phyloP scores from a whole-genome alignment of 1,140 invertebrate species.

The Thaumatotibia leucotreta region DNA sequence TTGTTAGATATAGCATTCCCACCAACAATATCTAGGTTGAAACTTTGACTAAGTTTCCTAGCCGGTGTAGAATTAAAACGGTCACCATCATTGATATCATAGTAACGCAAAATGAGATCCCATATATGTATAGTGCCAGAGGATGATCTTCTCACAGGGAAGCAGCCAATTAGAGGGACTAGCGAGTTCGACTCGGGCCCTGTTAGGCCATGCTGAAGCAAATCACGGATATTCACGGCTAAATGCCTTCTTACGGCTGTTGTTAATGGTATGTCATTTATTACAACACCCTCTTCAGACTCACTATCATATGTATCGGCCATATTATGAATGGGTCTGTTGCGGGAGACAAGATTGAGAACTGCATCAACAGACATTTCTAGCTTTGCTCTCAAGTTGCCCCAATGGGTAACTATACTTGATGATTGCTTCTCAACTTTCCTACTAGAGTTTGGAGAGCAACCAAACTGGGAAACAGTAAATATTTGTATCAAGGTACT shows the following conservation, averaged over 20 bases:
- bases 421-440: constrained; percentile 86
- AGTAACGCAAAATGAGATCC: constrained; percentile 65
- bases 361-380: constrained; percentile 93
- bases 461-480: constrained; percentile 93
- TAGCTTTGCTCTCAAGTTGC: constrained; percentile 93
- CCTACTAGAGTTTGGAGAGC: constrained; percentile 94
- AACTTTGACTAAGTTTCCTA: constrained; percentile 97
- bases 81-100: constrained; percentile 67
- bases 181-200: constrained; percentile 85
- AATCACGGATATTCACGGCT: constrained; percentile 90
- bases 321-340: constrained; percentile 50
- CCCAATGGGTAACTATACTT: constrained; percentile 92
- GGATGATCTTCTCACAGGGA: constrained; percentile 81
- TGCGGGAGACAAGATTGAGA: constrained; percentile 80
- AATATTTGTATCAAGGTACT: constrained; percentile 94
- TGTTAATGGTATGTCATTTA: constrained; percentile 80
- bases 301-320: constrained; percentile 77
- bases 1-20: constrained; percentile 92
- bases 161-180: constrained; percentile 94
- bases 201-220: constrained; percentile 95
- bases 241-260: constrained; percentile 94
- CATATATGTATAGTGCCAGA: constrained; percentile 75
- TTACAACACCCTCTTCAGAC: constrained; percentile 72
- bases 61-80: constrained; percentile 96
- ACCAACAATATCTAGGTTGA: constrained; percentile 96